Conservation (phyloP, 2,113 vertebrate species). For the Hypomesus transpacificus region DNA sequence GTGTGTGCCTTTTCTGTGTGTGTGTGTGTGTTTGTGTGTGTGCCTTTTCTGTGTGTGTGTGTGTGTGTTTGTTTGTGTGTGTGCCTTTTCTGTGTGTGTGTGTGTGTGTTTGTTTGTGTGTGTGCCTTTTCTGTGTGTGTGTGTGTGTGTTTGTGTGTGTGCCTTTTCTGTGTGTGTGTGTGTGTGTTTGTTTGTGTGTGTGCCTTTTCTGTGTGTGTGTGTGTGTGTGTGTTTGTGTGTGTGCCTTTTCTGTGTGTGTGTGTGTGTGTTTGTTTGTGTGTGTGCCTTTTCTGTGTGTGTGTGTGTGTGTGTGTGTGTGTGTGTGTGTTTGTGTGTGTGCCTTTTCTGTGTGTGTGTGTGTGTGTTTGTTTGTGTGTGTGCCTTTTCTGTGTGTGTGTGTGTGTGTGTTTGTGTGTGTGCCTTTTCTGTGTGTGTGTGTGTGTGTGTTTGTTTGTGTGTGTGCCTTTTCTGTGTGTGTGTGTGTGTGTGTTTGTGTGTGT, state of each 20-base stretch:
- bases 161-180: conserved; percentile 4
- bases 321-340: background rate
- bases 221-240: conserved; percentile 12
- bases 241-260: conserved; percentile 1
- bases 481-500: conserved; percentile 10
- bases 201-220: background rate
- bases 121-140: too few relatives aligned
- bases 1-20: too few relatives aligned
- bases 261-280: conserved; percentile 2
- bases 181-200: conserved; percentile 1
- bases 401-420: conserved; percentile 5
- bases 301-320: conserved; percentile 12
- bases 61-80: conserved; percentile 1
- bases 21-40: background rate
- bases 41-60: conserved; percentile 2
- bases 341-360: conserved; percentile 6
- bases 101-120: conserved; percentile 11
- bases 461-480: background rate
- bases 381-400: conserved; percentile 2
- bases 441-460: too few relatives aligned
- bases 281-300: too few relatives aligned
- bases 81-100: too few relatives aligned
- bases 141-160: too few relatives aligned
- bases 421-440: conserved; percentile 6
- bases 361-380: too few relatives aligned